phyloP scores from a whole-genome alignment of 2,888 invertebrate genomes.

The Branchellion lobata region DNA sequence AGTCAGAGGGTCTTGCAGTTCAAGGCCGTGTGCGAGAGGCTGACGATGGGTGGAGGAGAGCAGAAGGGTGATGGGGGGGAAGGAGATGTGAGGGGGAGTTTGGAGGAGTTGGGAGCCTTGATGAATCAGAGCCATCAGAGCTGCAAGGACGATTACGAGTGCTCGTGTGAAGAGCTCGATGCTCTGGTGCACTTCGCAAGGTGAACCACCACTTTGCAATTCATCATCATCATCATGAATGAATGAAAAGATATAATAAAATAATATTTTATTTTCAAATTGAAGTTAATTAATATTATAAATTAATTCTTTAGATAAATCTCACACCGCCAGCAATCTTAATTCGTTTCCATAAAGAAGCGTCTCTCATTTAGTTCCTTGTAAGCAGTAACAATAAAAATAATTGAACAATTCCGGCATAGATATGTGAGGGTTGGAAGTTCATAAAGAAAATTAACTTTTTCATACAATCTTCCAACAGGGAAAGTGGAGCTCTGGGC shows the following conservation, averaged over 20 bases:
- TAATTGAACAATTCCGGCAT: not conserved
- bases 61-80: not conserved
- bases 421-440: not conserved
- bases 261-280: no score
- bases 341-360: no score
- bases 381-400: not conserved
- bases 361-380: no score
- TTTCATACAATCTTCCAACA: slow-evolving; percentile 48
- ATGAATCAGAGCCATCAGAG: slow-evolving; percentile 89
- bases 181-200: slow-evolving; percentile 70
- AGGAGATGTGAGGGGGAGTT: slow-evolving; percentile 51
- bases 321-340: no score
- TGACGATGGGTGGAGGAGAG: not conserved
- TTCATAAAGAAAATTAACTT: not conserved
- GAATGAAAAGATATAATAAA: no score
- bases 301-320: no score
- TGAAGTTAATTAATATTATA: no score
- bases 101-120: slow-evolving; percentile 71
- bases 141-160: slow-evolving; percentile 81
- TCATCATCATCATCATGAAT: no score
- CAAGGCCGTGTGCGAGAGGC: slow-evolving; percentile 68
- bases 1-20: slow-evolving; percentile 81
- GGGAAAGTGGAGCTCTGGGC: slow-evolving; percentile 70
- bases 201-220: slow-evolving; percentile 49
- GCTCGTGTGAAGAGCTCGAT: slow-evolving; percentile 86